These are phyloP conservation scores for Mystacornis crossleyi DNA, from an alignment of 2,113 vertebrate species.

Conservation along the genomic window DNA sequence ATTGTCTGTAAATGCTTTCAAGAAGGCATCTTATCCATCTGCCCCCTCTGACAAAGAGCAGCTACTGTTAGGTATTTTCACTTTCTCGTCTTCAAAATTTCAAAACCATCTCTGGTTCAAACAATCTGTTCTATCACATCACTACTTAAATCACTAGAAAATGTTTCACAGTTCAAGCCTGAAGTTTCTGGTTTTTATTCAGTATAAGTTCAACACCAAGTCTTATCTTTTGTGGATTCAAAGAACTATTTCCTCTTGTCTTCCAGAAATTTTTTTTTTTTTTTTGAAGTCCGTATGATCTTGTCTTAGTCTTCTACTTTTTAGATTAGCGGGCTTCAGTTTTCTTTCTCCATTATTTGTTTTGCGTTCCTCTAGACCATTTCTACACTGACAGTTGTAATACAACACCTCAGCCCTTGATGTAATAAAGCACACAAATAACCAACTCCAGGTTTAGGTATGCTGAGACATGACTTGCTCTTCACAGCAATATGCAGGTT, in stretches of 20 bases:
- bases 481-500: background rate
- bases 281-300: background rate
- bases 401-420: background rate
- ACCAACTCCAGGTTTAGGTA: background rate
- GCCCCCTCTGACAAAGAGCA: background rate
- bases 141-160: background rate
- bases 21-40: background rate
- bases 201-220: background rate
- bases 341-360: background rate
- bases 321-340: background rate
- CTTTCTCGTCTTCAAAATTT: background rate
- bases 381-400: background rate
- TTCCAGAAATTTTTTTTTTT: background rate
- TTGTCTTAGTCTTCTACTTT: background rate
- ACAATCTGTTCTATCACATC: background rate
- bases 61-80: background rate
- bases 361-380: background rate
- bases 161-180: background rate
- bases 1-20: background rate
- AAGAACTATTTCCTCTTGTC: background rate
- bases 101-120: background rate
- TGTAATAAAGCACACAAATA: background rate
- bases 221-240: background rate
- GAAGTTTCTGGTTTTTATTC: background rate
- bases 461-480: background rate